A percentile compares a stretch with the other conserved stretches of the same genome.
These are phyloP conservation scores for Scomber japonicus DNA, from an alignment of 2,113 vertebrate genomes.

Conservation along the genomic window DNA sequence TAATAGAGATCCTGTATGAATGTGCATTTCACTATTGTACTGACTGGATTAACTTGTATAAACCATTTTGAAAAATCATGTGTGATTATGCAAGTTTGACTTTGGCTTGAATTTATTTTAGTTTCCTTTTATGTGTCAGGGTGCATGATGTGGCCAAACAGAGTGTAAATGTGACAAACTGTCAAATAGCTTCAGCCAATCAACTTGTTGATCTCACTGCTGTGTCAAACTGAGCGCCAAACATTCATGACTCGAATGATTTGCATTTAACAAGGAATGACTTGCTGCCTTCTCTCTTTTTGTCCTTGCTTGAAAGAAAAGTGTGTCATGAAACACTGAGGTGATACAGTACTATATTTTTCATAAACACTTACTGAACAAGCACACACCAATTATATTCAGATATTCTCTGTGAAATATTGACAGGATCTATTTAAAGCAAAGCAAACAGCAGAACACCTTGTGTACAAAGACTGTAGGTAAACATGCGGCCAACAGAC, in stretches of 20 bases:
- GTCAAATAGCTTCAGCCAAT: slow-evolving; percentile 19
- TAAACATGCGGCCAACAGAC: not conserved
- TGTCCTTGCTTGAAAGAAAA: not conserved
- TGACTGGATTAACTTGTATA: too few species aligned
- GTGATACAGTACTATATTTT: not conserved
- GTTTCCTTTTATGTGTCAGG: not conserved
- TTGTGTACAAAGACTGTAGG: not conserved
- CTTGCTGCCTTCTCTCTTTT: not conserved
- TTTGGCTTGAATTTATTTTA: not conserved
- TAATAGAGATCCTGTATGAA: too few species aligned
- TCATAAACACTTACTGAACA: not conserved
- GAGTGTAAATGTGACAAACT: slow-evolving; percentile 35
- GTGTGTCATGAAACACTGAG: not conserved
- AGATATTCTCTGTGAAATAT: not conserved
- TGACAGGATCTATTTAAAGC: not conserved
- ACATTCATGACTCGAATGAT: not conserved
- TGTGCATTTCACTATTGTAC: too few species aligned
- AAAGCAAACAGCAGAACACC: slow-evolving; percentile 15
- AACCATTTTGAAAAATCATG: not conserved
- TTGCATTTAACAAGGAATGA: not conserved
- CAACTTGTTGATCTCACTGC: not conserved
- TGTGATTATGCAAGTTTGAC: not conserved
- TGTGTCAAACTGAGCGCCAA: not conserved
- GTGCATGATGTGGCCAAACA: slow-evolving; percentile 15
- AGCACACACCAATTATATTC: not conserved